These are phyloP conservation scores for Epinephelus cyanopodus DNA, from an alignment of 2,113 vertebrate species.

Conservation along the genomic window DNA sequence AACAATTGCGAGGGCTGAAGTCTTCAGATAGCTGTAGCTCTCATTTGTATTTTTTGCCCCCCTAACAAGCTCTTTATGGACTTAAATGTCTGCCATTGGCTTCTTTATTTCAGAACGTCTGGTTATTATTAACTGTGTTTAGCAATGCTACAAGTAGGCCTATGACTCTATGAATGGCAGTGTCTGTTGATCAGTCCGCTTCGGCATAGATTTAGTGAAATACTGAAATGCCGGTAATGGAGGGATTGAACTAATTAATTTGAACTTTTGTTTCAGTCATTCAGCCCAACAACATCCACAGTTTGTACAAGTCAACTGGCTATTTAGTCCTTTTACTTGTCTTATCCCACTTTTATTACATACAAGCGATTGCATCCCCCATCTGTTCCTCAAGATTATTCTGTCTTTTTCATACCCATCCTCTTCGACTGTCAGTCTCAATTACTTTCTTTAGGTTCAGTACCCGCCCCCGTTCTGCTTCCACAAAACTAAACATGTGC, in stretches of 20 bases:
- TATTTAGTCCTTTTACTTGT: background rate
- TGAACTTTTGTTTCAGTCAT: background rate
- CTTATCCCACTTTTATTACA: constrained; percentile 14
- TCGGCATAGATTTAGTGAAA: background rate
- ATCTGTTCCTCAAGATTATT: constrained; percentile 58
- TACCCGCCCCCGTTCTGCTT: constrained; percentile 38
- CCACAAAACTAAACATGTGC: constrained; percentile 59
- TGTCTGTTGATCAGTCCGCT: background rate
- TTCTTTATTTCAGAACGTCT: background rate
- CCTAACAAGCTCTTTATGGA: background rate
- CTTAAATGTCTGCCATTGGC: too few relatives aligned
- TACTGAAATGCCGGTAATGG: background rate
- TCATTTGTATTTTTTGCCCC: too few relatives aligned
- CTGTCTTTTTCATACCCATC: constrained; percentile 26
- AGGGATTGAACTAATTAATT: background rate
- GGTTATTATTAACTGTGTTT: background rate
- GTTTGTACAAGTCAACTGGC: background rate
- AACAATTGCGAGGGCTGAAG: background rate
- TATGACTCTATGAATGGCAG: background rate
- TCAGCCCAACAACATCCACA: background rate
- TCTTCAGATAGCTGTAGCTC: background rate
- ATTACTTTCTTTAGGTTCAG: constrained; percentile 34
- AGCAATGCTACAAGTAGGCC: background rate
- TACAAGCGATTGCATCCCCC: constrained; percentile 23
- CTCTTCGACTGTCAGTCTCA: constrained; percentile 49